Base-by-base conservation (phyloP, 2,797 vertebrate genomes). In the Spatula clypeata region DNA sequence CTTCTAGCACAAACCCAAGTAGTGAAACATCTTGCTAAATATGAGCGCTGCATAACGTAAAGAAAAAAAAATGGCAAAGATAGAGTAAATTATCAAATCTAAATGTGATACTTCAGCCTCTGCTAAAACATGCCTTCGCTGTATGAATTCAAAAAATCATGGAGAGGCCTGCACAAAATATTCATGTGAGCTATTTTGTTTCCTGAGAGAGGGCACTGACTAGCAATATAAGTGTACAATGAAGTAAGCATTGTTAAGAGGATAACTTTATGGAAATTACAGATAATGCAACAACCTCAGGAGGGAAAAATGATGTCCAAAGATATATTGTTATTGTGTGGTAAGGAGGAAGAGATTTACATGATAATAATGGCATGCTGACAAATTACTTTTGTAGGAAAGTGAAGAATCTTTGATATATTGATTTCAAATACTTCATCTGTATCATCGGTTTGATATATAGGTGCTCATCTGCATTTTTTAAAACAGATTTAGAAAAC, bases 71-170 rank as follows among this genome's bases (percentile, higher is more conserved):
- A 17, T 87, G 94, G 94, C 92, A 89, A 90, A 96, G 92, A 81
- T 67, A 86, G 51, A 95, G 77, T 12, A 79, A 69, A 91, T 95
- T 62, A 86, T 79, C 64, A 96, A 94, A 89, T 55, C 58, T 75
- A 67, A 94, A 92, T 75, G 64, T 40, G 81, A 73, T 77, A 80
- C 70, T 95, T 95, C 77, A 77, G 93, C 19, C 89, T 88, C 54
- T 97, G 95, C 96, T 95, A 93, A 88, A 96, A 95, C 89, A 79
- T n/a, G 64, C 77, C 79, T 91, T 84, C 94, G 65, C 61, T 73
- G 31, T 73, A 91, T 92, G 90, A 77, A 94, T 90, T 96, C 72
- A 87, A 88, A 29, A 79, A 65, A n/a, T 6, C 45, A 75, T 9
- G 45, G 44, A 58, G 13, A 51, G 86, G 73, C 55, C 92, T 13